phyloP scores from a whole-genome alignment of 2,797 vertebrate genomes.

The Enoplosus armatus region DNA sequence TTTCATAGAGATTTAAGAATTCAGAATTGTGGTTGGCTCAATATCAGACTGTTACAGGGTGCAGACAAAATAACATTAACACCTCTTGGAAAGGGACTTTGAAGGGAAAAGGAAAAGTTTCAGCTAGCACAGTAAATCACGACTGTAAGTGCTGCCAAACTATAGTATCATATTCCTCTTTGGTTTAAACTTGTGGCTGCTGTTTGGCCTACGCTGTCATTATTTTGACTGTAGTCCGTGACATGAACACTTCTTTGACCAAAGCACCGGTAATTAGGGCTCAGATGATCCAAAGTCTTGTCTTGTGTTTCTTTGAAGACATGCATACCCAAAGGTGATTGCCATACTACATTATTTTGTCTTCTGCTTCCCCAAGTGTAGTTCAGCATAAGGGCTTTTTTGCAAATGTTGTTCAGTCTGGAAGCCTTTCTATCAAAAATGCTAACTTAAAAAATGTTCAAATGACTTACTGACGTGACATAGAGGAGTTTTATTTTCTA shows the following conservation, averaged over 20 bases:
- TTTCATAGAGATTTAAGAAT: background rate
- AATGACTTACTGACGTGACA: background rate
- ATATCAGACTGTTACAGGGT: background rate
- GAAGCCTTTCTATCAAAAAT: background rate
- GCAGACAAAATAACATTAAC: constrained; percentile 2
- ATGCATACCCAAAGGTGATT: background rate
- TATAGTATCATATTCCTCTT: no score
- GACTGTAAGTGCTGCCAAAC: background rate
- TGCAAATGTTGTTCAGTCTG: background rate
- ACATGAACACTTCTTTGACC: background rate
- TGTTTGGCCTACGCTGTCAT: background rate
- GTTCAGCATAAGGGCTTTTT: background rate
- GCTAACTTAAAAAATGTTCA: background rate
- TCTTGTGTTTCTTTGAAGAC: background rate
- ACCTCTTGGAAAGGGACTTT: background rate
- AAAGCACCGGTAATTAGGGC: background rate
- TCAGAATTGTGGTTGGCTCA: background rate
- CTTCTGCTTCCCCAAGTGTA: background rate
- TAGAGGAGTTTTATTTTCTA: background rate
- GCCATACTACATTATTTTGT: background rate
- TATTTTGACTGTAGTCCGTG: background rate
- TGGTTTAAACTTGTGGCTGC: background rate
- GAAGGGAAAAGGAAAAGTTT: background rate
- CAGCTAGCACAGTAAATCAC: background rate
- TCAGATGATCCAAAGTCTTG: background rate